Evolutionary conservation across 2,888 invertebrate genomes (phyloP), one percentile per base, ranked within the genome.

Genomic region (Eurytoma adleriae): DNA sequence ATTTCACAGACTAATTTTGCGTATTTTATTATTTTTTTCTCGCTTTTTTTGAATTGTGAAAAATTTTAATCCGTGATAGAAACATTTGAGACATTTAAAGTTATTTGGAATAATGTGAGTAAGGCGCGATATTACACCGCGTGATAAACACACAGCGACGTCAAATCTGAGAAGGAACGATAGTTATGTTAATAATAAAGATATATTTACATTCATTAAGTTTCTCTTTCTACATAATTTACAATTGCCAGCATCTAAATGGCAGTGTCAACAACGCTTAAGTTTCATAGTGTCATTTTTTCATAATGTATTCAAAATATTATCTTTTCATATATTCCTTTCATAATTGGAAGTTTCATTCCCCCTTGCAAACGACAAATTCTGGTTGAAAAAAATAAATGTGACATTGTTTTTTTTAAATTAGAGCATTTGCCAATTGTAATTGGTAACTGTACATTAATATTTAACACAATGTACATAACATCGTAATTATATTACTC

Each of bases 141-240:
- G 48, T 79, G 70, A 30, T 79, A 73, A 78, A 82, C 68, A 61
- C 71, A 68, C 74, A 72, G 71, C 69, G 64, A 73, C 59, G 61
- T 79, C 59, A 78, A 78, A 82, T 82, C 68, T 86, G 83, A 84
- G 79, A 85, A 86, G 84, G 84, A 86, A 87, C 85, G 85, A 87
- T 85, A 84, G 57, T 82, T 88, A 87, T 88, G 88, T 89, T 89
- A 88, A 88, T 89, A 89, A 89, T 89, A 89, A 89, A 89, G 89
- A 88, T 90, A 88, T 90, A 90, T 90, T 89, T 90, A 90, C 89
- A 90, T 85, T 89, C 86, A 89, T 87, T 88, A 84, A 85, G 85
- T 85, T 83, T 84, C 81, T 82, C 84, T 88, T 88, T 89, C 89
- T 89, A 90, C 89, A 90, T 88, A 89, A 89, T 89, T 88, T 90